Evolutionary conservation across 2,888 invertebrate genomes (phyloP).

Genomic region (Ormia ochracea): DNA sequence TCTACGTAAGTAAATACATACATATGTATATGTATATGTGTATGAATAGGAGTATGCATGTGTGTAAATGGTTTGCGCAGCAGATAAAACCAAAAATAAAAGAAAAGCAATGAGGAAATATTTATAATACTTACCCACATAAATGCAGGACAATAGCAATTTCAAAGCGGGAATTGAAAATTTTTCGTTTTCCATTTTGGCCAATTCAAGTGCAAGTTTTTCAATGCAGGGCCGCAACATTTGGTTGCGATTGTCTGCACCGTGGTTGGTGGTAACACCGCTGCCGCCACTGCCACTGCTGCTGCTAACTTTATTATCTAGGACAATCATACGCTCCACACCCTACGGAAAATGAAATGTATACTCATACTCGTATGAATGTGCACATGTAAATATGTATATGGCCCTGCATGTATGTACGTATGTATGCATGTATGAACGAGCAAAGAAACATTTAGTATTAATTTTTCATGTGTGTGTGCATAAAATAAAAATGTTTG

Average conservation of each 20-base stretch:
- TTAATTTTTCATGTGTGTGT: not conserved
- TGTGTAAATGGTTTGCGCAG: not conserved
- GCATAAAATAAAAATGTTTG: not conserved
- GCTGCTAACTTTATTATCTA: slow-evolving; percentile 69
- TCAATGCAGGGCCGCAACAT: slow-evolving; percentile 82
- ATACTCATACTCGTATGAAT: not conserved
- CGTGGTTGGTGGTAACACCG: slow-evolving; percentile 38
- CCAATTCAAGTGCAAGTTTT: slow-evolving; percentile 82
- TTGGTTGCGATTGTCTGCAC: slow-evolving; percentile 71
- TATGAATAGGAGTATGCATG: too few relatives aligned
- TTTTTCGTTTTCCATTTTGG: slow-evolving; percentile 83
- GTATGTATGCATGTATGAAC: not conserved
- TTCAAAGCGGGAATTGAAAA: slow-evolving; percentile 85
- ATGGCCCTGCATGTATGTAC: not conserved
- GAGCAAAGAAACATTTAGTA: too few relatives aligned
- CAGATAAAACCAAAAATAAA: not conserved
- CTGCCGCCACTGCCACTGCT: slow-evolving; percentile 1
- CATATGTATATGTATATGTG: too few relatives aligned
- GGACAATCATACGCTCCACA: slow-evolving; percentile 83
- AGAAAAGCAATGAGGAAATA: slow-evolving; percentile 25
- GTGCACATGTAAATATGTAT: not conserved
- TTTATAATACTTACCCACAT: slow-evolving; percentile 79
- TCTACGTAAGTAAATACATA: too few relatives aligned
- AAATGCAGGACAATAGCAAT: slow-evolving; percentile 87
- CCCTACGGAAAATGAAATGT: slow-evolving; percentile 76